phyloP scores from a whole-genome alignment of 2,113 vertebrate species.

The Leucoraja erinaceus region DNA sequence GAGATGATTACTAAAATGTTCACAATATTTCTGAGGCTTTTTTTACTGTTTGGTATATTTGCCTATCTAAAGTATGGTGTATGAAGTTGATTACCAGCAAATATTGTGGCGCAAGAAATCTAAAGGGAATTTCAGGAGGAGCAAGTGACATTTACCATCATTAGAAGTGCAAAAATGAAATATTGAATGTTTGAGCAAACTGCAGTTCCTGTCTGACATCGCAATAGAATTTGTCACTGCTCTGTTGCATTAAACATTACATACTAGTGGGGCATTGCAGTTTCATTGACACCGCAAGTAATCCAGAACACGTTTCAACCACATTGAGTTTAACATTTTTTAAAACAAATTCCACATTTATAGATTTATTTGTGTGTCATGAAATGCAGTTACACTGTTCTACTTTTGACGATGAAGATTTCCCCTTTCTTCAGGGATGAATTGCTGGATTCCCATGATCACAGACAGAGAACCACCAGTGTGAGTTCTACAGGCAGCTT shows the following conservation, averaged over 20 bases:
- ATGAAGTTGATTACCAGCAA: not conserved
- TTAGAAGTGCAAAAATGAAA: slow-evolving; percentile 5
- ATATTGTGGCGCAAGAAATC: not conserved
- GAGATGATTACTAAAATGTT: too few relatives aligned
- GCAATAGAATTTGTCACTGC: too few relatives aligned
- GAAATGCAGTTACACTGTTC: not conserved
- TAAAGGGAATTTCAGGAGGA: not conserved
- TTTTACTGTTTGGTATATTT: too few relatives aligned
- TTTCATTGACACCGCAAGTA: too few relatives aligned
- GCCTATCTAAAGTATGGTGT: not conserved
- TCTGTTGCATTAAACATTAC: too few relatives aligned
- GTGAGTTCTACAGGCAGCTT: slow-evolving; percentile 62
- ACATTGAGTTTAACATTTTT: not conserved
- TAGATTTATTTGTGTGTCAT: not conserved
- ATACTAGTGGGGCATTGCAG: too few relatives aligned
- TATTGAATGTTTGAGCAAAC: not conserved
- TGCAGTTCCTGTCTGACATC: not conserved
- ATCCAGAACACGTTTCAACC: too few relatives aligned
- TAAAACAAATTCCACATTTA: not conserved
- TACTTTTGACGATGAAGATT: not conserved
- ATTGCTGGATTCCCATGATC: slow-evolving; percentile 56
- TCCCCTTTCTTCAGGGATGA: slow-evolving; percentile 58
- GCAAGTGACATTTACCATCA: not conserved
- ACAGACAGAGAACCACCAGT: slow-evolving; percentile 71
- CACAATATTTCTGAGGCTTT: too few relatives aligned